Base-by-base conservation (phyloP, 2,888 invertebrate genomes). In the Hemithea aestivaria region DNA sequence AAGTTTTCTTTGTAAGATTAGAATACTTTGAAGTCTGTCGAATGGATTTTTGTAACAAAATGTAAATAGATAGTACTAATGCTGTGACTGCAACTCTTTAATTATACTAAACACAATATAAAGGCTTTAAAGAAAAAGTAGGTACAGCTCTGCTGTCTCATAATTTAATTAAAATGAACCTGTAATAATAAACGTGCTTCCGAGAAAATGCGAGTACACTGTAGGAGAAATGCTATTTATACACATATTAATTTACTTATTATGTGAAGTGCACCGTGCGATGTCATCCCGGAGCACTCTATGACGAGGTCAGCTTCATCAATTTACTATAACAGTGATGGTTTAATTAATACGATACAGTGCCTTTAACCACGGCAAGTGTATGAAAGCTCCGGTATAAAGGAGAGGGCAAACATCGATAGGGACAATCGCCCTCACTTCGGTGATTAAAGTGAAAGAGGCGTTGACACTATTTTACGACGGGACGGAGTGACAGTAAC, bases 361-460 rank as follows among this genome's bases (percentile, higher is more conserved):
- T 39, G 10, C 28, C 22, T 35, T 30, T 45, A 42, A 36, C 22
- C 23, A 20, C 24, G 44, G 53, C 16, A 11, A 66, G 69, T 66
- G 69, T 64, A 73, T 75, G 73, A 73, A 77, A 79, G 73, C 28
- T 40, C 67, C 62, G 75, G 79, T 73, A 78, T 83, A 87, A 84
- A 84, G 79, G 71, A 80, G 69, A 73, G 65, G 66, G 76, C 70
- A 84, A 83, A 85, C 84, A 83, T 52, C 58, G 65, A 62, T 67
- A 67, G 74, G 72, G 72, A 79, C 84, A 78, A 80, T 78, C 76
- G 73, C 72, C 72, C 70, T 73, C 76, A 83, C 84, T 85, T 80
- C 78, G 65, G 80, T 87, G 83, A 87, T 87, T 85, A 87, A 87
- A 83, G 66, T 68, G 72, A 70, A 72, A 83, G 76, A 80, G 80